These are phyloP conservation scores for Meganola albula DNA, from an alignment of 2,888 invertebrate genomes.

Conservation along the genomic window DNA sequence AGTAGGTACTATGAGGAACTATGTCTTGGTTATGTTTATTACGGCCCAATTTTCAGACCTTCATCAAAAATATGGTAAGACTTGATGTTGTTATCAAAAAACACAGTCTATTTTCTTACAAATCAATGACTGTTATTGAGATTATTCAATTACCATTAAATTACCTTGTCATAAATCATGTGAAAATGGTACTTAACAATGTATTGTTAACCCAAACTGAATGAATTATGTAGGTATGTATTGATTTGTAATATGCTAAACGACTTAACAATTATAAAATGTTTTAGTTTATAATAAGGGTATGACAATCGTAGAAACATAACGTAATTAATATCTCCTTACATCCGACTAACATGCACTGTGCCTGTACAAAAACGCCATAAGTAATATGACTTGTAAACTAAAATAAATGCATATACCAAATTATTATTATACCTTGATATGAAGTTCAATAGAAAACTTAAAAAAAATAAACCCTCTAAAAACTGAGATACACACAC, in stretches of 20 bases:
- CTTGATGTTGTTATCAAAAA: constrained; percentile 71
- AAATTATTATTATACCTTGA: too few species aligned
- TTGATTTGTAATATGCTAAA: constrained; percentile 35
- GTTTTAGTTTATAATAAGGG: constrained; percentile 33
- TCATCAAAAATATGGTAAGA: constrained; percentile 42
- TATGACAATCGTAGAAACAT: constrained; percentile 37
- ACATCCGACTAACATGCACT: constrained; percentile 23
- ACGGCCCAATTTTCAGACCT: constrained; percentile 46
- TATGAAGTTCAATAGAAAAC: too few species aligned
- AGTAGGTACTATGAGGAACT: constrained; percentile 78
- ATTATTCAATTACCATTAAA: constrained; percentile 44
- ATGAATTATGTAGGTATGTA: constrained; percentile 42
- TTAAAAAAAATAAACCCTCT: too few species aligned
- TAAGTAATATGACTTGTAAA: too few species aligned
- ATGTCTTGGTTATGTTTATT: constrained; percentile 67
- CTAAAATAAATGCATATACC: too few species aligned
- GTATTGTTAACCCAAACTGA: constrained; percentile 37
- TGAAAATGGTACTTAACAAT: constrained; percentile 24
- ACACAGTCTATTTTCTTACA: constrained; percentile 57
- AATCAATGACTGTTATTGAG: constrained; percentile 53
- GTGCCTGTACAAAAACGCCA: too few species aligned
- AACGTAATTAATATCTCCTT: constrained; percentile 18
- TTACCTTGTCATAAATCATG: constrained; percentile 24
- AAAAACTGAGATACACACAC: too few species aligned
- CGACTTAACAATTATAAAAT: constrained; percentile 33